Percentiles rank a stretch among this genome's conserved stretches.
phyloP scores from a whole-genome alignment of 2,888 invertebrate species.

The Drosophila anomelani region DNA sequence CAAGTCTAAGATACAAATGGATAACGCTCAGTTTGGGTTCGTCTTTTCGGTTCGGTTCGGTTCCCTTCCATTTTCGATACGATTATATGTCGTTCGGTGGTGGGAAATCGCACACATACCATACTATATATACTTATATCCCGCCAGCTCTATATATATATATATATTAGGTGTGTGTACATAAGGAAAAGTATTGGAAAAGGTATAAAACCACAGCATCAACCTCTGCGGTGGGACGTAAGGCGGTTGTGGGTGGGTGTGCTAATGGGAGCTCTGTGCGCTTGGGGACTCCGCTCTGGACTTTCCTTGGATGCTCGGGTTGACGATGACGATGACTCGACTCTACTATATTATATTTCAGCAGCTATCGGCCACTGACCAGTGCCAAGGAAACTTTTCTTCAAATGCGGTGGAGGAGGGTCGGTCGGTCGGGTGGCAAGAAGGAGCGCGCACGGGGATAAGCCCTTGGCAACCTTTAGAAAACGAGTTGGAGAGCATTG shows the following conservation, averaged over 20 bases:
- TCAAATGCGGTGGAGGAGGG: constrained; percentile 45
- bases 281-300: constrained; percentile 24
- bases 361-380: constrained; percentile 73
- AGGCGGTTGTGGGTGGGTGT: constrained; percentile 23
- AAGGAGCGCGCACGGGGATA: constrained; percentile 26
- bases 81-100: constrained; percentile 58
- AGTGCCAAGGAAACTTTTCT: constrained; percentile 61
- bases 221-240: constrained; percentile 20
- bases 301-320: constrained; percentile 39
- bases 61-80: constrained; percentile 34
- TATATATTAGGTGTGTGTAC: constrained; percentile 32
- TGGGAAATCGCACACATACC: constrained; percentile 55
- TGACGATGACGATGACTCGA: constrained; percentile 65
- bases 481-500: constrained; percentile 69
- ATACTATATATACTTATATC: constrained; percentile 15
- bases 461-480: constrained; percentile 77
- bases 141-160: constrained; percentile 13
- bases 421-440: not conserved
- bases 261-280: constrained; percentile 30
- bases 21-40: constrained; percentile 60
- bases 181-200: constrained; percentile 62
- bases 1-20: constrained; percentile 59
- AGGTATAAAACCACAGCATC: constrained; percentile 72
- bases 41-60: constrained; percentile 42
- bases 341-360: constrained; percentile 75